Conservation (phyloP, 2,797 vertebrate genomes). For the Gymnopithys bicolor region DNA sequence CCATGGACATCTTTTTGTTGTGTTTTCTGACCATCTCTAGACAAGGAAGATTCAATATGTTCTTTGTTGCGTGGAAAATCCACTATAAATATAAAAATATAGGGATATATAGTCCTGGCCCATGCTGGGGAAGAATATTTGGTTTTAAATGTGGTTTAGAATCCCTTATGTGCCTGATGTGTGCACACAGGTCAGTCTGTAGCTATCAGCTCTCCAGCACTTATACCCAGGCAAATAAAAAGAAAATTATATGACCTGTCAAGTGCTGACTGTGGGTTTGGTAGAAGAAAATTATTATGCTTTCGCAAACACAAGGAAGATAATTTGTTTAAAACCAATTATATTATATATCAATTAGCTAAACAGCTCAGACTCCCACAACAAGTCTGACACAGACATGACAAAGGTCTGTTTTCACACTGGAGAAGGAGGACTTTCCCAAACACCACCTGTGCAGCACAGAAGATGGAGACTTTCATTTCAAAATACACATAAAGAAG, state of each 20-base stretch:
- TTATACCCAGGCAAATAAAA: background rate
- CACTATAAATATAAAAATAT: background rate
- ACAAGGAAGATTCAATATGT: background rate
- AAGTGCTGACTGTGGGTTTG: background rate
- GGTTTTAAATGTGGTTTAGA: background rate
- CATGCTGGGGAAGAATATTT: background rate
- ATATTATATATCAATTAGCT: background rate
- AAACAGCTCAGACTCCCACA: background rate
- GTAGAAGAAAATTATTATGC: background rate
- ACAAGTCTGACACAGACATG: background rate
- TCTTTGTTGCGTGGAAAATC: background rate
- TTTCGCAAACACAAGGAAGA: background rate
- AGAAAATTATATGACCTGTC: background rate
- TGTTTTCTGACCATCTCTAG: background rate
- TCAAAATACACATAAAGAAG: background rate
- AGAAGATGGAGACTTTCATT: background rate
- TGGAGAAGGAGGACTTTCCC: background rate
- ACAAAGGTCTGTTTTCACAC: background rate
- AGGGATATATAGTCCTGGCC: background rate
- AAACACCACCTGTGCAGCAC: background rate
- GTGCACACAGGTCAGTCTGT: accelerated
- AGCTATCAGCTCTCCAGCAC: background rate
- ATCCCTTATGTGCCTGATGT: background rate
- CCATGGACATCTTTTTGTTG: accelerated
- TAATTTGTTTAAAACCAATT: background rate